Conservation (phyloP, 2,797 vertebrate species). For the Melopsittacus undulatus region DNA sequence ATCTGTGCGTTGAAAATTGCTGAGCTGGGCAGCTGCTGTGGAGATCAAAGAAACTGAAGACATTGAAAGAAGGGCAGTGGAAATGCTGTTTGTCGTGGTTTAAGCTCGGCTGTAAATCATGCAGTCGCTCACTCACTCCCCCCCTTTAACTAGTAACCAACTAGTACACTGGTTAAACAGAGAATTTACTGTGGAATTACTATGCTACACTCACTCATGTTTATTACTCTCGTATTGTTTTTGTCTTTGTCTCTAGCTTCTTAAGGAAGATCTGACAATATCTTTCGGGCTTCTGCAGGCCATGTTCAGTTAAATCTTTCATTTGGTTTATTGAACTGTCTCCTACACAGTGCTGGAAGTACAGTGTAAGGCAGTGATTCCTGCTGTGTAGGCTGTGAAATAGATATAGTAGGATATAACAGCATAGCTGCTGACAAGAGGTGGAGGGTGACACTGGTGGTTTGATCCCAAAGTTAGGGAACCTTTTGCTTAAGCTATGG, state of each 20-base stretch:
- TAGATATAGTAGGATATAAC: not conserved
- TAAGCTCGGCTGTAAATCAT: too few species aligned
- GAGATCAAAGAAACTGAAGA: conserved; percentile 7
- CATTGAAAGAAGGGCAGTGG: not conserved
- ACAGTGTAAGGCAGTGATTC: not conserved
- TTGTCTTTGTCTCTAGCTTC: not conserved
- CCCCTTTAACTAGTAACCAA: not conserved
- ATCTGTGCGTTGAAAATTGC: not conserved
- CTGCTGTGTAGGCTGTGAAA: not conserved
- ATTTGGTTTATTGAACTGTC: not conserved
- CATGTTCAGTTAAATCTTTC: not conserved
- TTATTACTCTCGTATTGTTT: not conserved
- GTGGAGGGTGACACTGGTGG: not conserved
- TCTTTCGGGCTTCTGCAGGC: not conserved
- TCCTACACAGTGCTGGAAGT: not conserved
- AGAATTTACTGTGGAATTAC: not conserved
- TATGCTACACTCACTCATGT: not conserved
- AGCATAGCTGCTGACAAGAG: not conserved
- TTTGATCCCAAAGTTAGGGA: not conserved
- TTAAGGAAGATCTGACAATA: not conserved
- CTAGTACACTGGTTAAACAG: not conserved
- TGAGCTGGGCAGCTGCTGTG: conserved; percentile 5
- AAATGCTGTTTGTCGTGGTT: not conserved
- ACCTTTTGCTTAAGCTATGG: not conserved
- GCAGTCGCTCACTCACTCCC: too few species aligned